Conservation (phyloP, 2,888 invertebrate species). For the Cerastis leucographa region DNA sequence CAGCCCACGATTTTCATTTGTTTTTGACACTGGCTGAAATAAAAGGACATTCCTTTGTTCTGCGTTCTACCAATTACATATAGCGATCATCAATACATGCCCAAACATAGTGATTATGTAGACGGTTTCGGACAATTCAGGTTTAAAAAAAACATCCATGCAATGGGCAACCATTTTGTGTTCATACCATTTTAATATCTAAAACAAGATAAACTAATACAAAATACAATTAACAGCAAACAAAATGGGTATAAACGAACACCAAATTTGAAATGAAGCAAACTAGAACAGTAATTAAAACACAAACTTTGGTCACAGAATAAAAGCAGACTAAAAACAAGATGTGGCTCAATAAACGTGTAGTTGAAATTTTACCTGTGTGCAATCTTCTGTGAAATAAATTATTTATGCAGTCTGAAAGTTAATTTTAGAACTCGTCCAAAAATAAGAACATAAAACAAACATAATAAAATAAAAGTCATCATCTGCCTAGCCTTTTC, state of each 20-base stretch:
- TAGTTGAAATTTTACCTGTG: background rate
- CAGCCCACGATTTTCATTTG: too few species aligned
- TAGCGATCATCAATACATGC: background rate
- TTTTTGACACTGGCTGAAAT: too few species aligned
- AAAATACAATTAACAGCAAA: conserved; percentile 16
- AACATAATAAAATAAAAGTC: background rate
- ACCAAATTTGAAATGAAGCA: conserved; percentile 28
- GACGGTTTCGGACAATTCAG: background rate
- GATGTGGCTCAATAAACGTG: background rate
- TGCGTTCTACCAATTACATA: too few species aligned
- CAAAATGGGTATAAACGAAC: conserved; percentile 25
- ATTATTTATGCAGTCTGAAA: background rate
- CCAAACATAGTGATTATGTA: background rate
- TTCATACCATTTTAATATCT: background rate
- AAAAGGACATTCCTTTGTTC: background rate
- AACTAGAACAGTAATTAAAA: conserved; percentile 46
- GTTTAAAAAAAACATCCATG: background rate
- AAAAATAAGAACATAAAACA: background rate
- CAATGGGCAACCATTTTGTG: background rate
- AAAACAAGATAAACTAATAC: conserved; percentile 14
- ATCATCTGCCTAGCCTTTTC: too few species aligned
- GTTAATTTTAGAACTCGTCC: background rate
- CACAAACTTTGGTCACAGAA: conserved; percentile 9
- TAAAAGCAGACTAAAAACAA: background rate
- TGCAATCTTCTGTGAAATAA: background rate